Evolutionary conservation across 2,113 vertebrate species (phyloP).

Genomic region (Cyanoramphus novaezelandiae): DNA sequence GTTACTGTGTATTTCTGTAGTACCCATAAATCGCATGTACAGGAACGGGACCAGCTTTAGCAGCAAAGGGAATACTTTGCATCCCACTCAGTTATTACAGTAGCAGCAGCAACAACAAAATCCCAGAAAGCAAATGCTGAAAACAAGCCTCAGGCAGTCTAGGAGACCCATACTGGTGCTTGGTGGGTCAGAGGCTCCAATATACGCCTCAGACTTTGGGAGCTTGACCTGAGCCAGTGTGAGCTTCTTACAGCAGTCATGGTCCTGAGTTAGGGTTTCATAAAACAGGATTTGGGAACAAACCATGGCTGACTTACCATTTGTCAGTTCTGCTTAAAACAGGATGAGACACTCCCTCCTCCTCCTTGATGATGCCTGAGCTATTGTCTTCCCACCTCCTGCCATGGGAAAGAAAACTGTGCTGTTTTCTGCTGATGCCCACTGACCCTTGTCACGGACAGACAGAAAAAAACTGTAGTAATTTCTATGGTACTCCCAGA

Average conservation of each 20-base stretch:
- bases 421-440: not conserved
- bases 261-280: not conserved
- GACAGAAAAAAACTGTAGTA: not conserved
- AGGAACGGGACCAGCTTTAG: not conserved
- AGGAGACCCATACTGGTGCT: not conserved
- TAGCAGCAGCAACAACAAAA: not conserved
- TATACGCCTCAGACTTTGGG: fast-evolving
- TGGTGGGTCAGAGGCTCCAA: not conserved
- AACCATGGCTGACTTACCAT: not conserved
- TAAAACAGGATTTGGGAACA: not conserved
- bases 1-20: not conserved
- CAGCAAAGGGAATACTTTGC: not conserved
- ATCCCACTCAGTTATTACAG: not conserved
- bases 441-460: not conserved
- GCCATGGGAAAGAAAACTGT: not conserved
- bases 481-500: not conserved
- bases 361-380: not conserved
- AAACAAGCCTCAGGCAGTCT: not conserved
- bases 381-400: not conserved
- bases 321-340: not conserved
- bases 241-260: not conserved
- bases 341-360: not conserved
- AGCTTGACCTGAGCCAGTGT: not conserved
- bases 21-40: not conserved
- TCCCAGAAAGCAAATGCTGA: not conserved